Percentiles rank a stretch among this genome's conserved stretches.
These are phyloP conservation scores for Apis cerana DNA, from an alignment of 1,140 invertebrate species.

Conservation along the genomic window DNA sequence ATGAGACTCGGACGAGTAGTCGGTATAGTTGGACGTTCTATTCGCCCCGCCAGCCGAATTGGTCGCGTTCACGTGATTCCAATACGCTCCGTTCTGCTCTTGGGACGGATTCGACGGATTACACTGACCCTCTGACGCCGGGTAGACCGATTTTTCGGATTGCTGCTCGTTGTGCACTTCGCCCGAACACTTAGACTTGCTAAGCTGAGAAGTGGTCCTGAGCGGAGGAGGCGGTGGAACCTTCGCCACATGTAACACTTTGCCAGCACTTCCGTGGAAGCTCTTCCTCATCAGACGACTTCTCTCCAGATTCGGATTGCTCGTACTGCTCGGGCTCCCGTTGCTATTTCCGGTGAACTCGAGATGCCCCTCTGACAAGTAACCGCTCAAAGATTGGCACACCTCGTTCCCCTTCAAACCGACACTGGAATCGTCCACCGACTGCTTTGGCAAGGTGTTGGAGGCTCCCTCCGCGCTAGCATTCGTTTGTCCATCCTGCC, in stretches of 20 bases:
- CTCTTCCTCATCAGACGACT: slow-evolving; percentile 94
- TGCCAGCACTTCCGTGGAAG: slow-evolving; percentile 91
- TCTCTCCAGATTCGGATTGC: slow-evolving; percentile 91
- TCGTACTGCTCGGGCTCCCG: slow-evolving; percentile 76
- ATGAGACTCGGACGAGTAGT: slow-evolving; percentile 83
- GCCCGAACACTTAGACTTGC: slow-evolving; percentile 84
- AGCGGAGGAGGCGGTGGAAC: slow-evolving; percentile 93
- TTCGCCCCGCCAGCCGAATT: slow-evolving; percentile 46
- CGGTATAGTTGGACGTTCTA: slow-evolving; percentile 76
- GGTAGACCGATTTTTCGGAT: slow-evolving; percentile 80
- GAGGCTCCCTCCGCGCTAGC: slow-evolving; percentile 74
- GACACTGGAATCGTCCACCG: slow-evolving; percentile 88
- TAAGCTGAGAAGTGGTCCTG: slow-evolving; percentile 92
- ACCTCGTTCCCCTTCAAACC: slow-evolving; percentile 84
- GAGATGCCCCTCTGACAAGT: slow-evolving; percentile 92
- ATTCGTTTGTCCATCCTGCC: slow-evolving; percentile 81
- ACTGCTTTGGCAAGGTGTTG: slow-evolving; percentile 81
- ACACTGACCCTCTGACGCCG: slow-evolving; percentile 76
- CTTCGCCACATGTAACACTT: slow-evolving; percentile 90
- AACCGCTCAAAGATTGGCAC: slow-evolving; percentile 86
- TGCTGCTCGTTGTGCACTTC: slow-evolving; percentile 83
- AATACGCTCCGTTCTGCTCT: slow-evolving; percentile 73
- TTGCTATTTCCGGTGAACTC: slow-evolving; percentile 84
- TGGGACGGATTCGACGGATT: slow-evolving; percentile 63
- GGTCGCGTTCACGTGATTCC: slow-evolving; percentile 70